phyloP scores from a whole-genome alignment of 2,797 vertebrate species.

The Anas bahamensis region DNA sequence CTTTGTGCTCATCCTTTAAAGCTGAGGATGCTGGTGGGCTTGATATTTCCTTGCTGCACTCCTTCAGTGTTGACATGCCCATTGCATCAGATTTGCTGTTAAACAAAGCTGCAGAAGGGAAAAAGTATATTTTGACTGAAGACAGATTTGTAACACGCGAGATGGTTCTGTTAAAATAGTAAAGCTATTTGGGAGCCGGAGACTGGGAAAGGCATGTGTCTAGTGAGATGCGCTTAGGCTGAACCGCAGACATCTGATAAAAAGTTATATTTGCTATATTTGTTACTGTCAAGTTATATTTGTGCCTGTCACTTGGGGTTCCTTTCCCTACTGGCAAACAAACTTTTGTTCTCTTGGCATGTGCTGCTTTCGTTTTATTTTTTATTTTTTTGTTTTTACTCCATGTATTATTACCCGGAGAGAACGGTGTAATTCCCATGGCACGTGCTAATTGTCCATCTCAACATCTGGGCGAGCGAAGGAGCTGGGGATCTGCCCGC shows the following conservation, averaged over 20 bases:
- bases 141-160: background rate
- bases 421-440: background rate
- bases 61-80: background rate
- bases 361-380: background rate
- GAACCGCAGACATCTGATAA: background rate
- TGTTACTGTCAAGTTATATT: background rate
- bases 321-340: background rate
- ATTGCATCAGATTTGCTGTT: background rate
- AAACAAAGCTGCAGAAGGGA: background rate
- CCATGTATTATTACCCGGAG: background rate
- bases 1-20: background rate
- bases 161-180: background rate
- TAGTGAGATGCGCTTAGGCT: background rate
- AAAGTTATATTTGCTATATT: constrained; percentile 12
- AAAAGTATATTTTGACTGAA: background rate
- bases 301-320: background rate
- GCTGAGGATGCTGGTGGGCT: background rate
- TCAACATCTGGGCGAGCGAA: background rate
- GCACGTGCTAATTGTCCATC: background rate
- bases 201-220: background rate
- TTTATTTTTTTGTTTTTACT: background rate
- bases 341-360: background rate
- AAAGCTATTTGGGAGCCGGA: background rate
- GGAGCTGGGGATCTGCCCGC: background rate
- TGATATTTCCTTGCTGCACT: background rate